Evolutionary conservation across 1,140 invertebrate genomes (phyloP), one percentile per base, ranked within the genome.

Genomic region (Orussus abietinus): DNA sequence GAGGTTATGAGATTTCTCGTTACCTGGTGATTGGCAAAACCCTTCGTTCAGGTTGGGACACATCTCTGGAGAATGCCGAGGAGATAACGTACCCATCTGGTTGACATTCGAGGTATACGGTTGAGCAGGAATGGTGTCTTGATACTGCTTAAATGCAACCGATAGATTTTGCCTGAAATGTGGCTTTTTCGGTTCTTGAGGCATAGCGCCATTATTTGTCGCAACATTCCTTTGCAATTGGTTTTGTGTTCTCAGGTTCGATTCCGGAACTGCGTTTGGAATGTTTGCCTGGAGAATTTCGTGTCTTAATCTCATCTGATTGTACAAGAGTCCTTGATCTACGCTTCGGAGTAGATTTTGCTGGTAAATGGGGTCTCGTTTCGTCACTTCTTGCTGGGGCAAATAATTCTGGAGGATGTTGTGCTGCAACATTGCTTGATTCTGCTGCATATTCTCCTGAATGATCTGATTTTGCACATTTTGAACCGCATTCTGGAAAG

Each of bases 381-480:
- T 32, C 3, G 49, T 38, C 18, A 60, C 18, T 32, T 59, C 64
- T 11, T 58, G 62, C n/a, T 59, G 58, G 5, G 55, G 12, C 5
- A 60, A 11, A 13, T 55, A 61, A 59, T 66, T 69, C 36, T 59
- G 64, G 6, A 65, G 29, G 2, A 64, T 21, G 34, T 62, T 69
- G 21, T 66, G 64, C 25, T 67, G 62, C 1, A 57, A 29, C 9
- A 61, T 13, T 1, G 55, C 62, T 40, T 70, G 65, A 43, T 69
- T 55, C 17, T 70, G 68, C 6, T 72, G 69, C 71, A 71, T 74
- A 29, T 72, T 72, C 29, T 74, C 69, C 33, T 74, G 71, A 12
- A 74, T 74, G 38, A 72, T 72, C 19, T 72, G 69, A 56, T 74
- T 74, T 15, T 72, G 67, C 3, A 74, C 71, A 41, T 74, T 72